These are phyloP conservation scores for Aldrovandia affinis DNA, from an alignment of 2,797 vertebrate species.

Conservation along the genomic window DNA sequence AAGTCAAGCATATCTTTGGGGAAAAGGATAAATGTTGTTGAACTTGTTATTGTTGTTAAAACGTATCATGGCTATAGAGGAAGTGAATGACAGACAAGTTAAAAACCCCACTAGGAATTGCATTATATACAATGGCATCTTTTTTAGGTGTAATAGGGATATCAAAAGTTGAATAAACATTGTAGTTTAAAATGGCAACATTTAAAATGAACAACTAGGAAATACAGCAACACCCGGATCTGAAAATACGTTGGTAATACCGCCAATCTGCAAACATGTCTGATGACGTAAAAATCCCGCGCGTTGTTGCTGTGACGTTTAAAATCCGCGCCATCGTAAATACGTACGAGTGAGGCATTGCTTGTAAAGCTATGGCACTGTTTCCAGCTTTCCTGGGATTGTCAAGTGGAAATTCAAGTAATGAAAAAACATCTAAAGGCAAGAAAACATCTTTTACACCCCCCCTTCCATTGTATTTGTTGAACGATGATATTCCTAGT, in stretches of 20 bases:
- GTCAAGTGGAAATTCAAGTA: constrained; percentile 40
- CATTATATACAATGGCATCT: background rate
- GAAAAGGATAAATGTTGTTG: no score
- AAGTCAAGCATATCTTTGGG: no score
- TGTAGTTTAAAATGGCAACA: background rate
- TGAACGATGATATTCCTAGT: background rate
- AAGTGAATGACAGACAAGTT: background rate
- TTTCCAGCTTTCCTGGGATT: constrained; percentile 72
- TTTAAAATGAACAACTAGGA: background rate
- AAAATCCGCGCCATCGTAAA: constrained; percentile 59
- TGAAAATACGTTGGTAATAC: background rate
- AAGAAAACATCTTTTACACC: constrained; percentile 9
- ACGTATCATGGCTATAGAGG: background rate
- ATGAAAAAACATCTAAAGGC: constrained; percentile 65
- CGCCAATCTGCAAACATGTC: background rate
- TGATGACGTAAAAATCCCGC: constrained; percentile 46
- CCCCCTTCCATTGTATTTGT: background rate
- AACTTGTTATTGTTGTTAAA: no score
- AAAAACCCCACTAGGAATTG: background rate
- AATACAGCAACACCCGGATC: background rate
- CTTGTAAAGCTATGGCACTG: constrained; percentile 64
- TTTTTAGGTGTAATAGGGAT: background rate
- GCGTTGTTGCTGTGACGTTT: constrained; percentile 59
- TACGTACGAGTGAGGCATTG: constrained; percentile 19
- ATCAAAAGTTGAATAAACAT: background rate